Evolutionary conservation across 2,797 vertebrate genomes (phyloP).

Genomic region (Nannoperca obscura): DNA sequence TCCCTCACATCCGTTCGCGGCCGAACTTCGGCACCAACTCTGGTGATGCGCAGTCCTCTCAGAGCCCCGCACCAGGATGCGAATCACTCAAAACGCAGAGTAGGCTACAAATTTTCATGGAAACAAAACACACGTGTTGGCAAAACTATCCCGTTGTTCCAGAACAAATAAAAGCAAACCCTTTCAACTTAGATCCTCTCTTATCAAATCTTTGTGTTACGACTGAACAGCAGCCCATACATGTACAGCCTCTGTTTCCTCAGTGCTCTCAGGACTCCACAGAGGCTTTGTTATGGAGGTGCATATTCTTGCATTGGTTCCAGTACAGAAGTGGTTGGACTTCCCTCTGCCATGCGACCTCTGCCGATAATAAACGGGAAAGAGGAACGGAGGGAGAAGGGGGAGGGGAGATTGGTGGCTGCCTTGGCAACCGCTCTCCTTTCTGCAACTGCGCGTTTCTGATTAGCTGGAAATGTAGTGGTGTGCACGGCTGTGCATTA

Average conservation of each 20-base stretch:
- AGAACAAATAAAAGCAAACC: slow-evolving; percentile 61
- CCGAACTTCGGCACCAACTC: slow-evolving; percentile 83
- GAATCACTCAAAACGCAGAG: slow-evolving; percentile 53
- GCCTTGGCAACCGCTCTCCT: slow-evolving; percentile 86
- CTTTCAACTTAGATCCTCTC: slow-evolving; percentile 75
- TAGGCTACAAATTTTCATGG: slow-evolving; percentile 48
- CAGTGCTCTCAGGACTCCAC: slow-evolving; percentile 74
- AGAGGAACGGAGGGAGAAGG: slow-evolving; percentile 80
- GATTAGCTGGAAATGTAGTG: slow-evolving; percentile 85
- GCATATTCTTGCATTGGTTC: slow-evolving; percentile 85
- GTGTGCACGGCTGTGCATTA: slow-evolving; percentile 79
- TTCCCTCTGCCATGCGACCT: slow-evolving; percentile 90
- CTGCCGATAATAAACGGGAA: slow-evolving; percentile 89
- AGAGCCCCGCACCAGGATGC: slow-evolving; percentile 67
- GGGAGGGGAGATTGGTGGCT: slow-evolving; percentile 85
- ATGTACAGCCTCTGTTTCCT: slow-evolving; percentile 54
- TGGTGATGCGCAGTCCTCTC: slow-evolving; percentile 79
- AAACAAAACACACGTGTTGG: slow-evolving; percentile 73
- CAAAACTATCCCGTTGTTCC: slow-evolving; percentile 72
- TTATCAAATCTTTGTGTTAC: slow-evolving; percentile 23
- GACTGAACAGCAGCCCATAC: slow-evolving; percentile 35
- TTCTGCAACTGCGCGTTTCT: slow-evolving; percentile 85
- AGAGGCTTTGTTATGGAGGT: slow-evolving; percentile 83
- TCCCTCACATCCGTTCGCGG: slow-evolving; percentile 85
- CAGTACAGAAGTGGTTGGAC: slow-evolving; percentile 83